These are phyloP conservation scores for Ptychochromis oligacanthus DNA, from an alignment of 2,113 vertebrate species.

Conservation along the genomic window DNA sequence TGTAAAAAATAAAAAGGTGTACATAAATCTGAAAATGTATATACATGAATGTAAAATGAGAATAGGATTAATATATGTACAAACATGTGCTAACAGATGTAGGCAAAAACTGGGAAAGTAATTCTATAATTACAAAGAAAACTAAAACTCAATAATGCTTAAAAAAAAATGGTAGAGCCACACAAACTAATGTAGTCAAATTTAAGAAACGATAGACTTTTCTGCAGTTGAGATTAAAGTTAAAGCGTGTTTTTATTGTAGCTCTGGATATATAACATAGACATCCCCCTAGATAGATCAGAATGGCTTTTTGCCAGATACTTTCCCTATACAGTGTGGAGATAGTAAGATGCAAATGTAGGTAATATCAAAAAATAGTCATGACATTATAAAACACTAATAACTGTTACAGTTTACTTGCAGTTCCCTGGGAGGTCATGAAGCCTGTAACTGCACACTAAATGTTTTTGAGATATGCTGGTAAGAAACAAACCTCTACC, in stretches of 20 bases:
- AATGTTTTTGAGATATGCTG: neutral
- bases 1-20: neutral
- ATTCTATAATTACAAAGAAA: too few species aligned
- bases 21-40: neutral
- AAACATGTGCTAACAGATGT: neutral
- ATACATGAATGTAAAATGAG: neutral
- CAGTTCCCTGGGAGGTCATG: too few species aligned
- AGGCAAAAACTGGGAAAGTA: too few species aligned
- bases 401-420: too few species aligned
- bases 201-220: neutral
- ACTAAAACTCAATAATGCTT: too few species aligned
- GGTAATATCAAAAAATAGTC: too few species aligned
- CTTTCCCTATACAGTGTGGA: too few species aligned
- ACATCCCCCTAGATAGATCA: neutral
- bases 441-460: too few species aligned
- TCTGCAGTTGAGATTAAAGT: neutral
- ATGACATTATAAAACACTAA: too few species aligned
- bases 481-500: neutral
- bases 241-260: neutral
- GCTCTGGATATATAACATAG: neutral
- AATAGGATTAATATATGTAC: neutral
- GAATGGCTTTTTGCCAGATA: neutral
- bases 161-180: neutral
- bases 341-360: too few species aligned
- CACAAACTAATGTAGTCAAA: neutral